Base-by-base conservation (phyloP, 2,888 invertebrate genomes). In the Trichogramma evanescens region DNA sequence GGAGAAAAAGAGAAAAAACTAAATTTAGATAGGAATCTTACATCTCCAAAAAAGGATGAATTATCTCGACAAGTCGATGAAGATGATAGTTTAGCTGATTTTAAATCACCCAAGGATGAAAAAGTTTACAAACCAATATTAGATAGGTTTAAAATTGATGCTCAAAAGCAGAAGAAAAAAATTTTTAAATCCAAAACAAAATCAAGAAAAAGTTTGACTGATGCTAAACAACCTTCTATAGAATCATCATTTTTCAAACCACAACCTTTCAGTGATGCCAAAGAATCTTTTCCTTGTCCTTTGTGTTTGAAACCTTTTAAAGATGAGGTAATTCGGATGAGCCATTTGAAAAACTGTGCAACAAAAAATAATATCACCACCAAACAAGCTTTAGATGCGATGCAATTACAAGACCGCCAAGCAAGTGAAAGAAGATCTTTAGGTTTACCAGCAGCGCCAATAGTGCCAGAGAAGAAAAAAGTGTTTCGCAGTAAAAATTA, bases 341-440 rank as follows among this genome's bases (percentile, higher is more conserved):
- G 65, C 40, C 80, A 80, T 59, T 71, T 77, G 63, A 80, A 80
- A 67, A 70, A 61, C 46, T 80, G 80, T 69, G 79, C 78, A 4
- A 42, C 64, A 3, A 77, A 74, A 62, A 71, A 79, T 66, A 77
- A 78, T 43, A 60, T 79, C 41, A 70, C 76, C 0, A 75, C 74
- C 2, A 70, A 72, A 54, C 72, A 75, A 59, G 67, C 80, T 43
- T 66, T 79, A 48, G 71, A 74, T 62, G 79, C 77, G 6, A 67
- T 77, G 26, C 70, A 75, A 52, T 65, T 80, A 42, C 79, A 80
- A 63, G 71, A 78, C 57, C 75, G 75, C 48, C 80, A 80, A 66
- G 71, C 71, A 6, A 70, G 71, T 48, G 80, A 80, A 65, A 72
- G 79, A 62, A 67, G 68, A 50, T 75, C 75, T 5, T 67, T 80